Percentiles rank a stretch among this genome's conserved stretches.
phyloP scores from a whole-genome alignment of 2,113 vertebrate genomes.

The Alexandromys fortis region DNA sequence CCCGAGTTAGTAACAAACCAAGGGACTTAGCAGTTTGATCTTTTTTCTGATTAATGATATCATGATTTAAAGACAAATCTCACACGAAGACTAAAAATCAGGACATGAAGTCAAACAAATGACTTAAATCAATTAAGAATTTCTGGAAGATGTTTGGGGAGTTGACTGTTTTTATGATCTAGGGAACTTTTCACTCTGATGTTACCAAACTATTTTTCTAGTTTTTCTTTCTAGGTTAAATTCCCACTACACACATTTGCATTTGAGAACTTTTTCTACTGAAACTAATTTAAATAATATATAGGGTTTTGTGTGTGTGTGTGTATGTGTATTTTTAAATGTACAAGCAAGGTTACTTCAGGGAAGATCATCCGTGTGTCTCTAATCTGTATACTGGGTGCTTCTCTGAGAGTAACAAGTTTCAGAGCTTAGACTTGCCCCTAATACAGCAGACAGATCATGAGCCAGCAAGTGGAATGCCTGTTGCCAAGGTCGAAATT shows the following conservation, averaged over 20 bases:
- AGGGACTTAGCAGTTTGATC: neutral
- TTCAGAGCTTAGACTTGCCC: neutral
- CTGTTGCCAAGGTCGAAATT: neutral
- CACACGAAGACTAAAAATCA: slow-evolving; percentile 14
- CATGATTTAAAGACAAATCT: slow-evolving; percentile 30
- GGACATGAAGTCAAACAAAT: slow-evolving; percentile 11
- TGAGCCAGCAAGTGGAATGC: neutral
- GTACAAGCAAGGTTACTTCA: neutral
- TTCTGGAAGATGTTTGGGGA: neutral
- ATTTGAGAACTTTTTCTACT: neutral
- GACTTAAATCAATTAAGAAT: slow-evolving; percentile 21
- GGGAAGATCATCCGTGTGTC: neutral
- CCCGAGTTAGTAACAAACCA: neutral
- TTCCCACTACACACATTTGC: neutral
- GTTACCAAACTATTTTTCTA: neutral
- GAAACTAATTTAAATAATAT: neutral
- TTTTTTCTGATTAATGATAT: slow-evolving; percentile 12
- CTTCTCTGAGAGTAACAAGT: neutral
- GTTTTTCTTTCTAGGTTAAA: neutral
- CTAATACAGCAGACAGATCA: neutral
- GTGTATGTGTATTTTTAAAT: neutral
- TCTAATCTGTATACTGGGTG: neutral
- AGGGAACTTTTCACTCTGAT: neutral
- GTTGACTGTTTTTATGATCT: neutral
- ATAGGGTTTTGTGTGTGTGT: neutral